Conservation (phyloP, 1,140 invertebrate species). For the Periplaneta americana region DNA sequence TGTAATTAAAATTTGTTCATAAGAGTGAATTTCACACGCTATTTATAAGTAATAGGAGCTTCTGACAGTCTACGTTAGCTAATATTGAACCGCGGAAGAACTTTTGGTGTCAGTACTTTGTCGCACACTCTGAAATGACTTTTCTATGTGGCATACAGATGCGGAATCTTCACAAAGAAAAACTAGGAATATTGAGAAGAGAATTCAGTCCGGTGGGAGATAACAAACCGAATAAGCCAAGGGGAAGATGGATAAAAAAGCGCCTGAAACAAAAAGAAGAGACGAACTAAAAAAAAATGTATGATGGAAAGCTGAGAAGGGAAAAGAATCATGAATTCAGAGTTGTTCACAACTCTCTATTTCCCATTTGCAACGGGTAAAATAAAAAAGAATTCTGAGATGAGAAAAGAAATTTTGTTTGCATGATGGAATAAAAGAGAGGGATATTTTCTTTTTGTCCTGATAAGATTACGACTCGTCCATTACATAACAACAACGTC, state of each 20-base stretch:
- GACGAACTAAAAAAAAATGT: background rate
- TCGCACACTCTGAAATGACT: background rate
- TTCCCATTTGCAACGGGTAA: background rate
- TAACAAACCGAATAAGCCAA: background rate
- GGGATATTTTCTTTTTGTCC: too few relatives aligned
- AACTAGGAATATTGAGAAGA: background rate
- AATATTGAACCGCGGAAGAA: too few relatives aligned
- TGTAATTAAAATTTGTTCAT: too few relatives aligned
- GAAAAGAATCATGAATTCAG: background rate
- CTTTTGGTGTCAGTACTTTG: background rate
- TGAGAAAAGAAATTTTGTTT: background rate
- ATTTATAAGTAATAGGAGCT: too few relatives aligned
- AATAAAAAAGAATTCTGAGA: background rate
- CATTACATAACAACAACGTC: too few relatives aligned
- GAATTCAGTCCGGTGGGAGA: background rate
- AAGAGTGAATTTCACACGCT: too few relatives aligned
- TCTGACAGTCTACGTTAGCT: too few relatives aligned
- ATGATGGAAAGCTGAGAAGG: background rate
- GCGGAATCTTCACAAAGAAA: background rate
- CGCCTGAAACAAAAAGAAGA: background rate
- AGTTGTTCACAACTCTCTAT: background rate
- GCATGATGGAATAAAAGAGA: background rate
- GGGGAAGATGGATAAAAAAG: background rate
- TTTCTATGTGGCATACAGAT: background rate
- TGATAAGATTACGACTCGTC: too few relatives aligned